Base-by-base conservation (phyloP, 2,888 invertebrate genomes). In the Crocallis elinguaria region DNA sequence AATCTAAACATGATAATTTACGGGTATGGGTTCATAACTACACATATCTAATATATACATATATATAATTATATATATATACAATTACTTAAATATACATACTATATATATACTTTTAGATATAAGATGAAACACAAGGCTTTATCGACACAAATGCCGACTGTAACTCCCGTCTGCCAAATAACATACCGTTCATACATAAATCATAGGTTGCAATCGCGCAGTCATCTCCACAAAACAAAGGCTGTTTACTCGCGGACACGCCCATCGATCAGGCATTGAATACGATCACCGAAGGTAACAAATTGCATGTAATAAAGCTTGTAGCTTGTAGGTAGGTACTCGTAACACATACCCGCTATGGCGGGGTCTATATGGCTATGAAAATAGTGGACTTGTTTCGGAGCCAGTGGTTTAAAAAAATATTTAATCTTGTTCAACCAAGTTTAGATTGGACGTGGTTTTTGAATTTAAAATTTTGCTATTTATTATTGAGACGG, bases 271-370 rank as follows among this genome's bases (percentile, higher is more conserved):
- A 63, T 63, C 63, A 52, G 50, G 53, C 43, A 62, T 62, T 62
- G 64, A 62, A 64, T 62, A 62, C 60, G 55, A 57, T 53, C 57
- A 56, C 53, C 32, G 45, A 46, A 36, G 59, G 55, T 53, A 62
- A 63, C 65, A 68, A 65, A 68, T 68, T 66, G 66, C 61, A 64
- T 60, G 67, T 64, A 61, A 67, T 67, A 61, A 67, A 62, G 59
- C 50, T 39, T 56, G 57, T 62, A 62, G 56, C 57, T 60, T 56
- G 60, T 53, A 60, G n/a, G n/a, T n/a, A n/a, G n/a, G n/a, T n/a
- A n/a, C n/a, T n/a, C n/a, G n/a, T n/a, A n/a, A n/a, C n/a, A n/a
- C n/a, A n/a, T n/a, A n/a, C 60, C 54, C 30, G 30, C 35, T 33
- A 44, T 9, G 14, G 23, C 49, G 29, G 30, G 23, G 36, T 39